Base-by-base conservation (phyloP, 2,797 vertebrate species). In the Centroberyx gerrardi region DNA sequence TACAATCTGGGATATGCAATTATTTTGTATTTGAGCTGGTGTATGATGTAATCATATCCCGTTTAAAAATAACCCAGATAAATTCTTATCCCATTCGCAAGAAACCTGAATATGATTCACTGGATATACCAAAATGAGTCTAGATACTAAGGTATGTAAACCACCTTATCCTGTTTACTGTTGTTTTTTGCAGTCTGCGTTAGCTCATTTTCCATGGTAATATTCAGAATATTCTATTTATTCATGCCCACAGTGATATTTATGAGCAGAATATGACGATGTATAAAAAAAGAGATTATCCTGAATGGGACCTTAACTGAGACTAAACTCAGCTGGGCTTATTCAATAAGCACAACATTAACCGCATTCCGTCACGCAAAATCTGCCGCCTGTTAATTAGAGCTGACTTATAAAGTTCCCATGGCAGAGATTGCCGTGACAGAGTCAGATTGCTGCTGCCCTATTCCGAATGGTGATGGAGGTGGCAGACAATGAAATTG, bases 341-440 rank as follows among this genome's bases (percentile, higher is more conserved):
- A 52, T 87, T 79, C 54, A 56, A 62, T 31, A 61, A 61, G 62
- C 71, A 77, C 72, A 80, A 86, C 72, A 75, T 66, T 56, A 80
- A 71, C 13, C 9, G 61, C 72, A 82, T 62, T 64, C 67, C 8
- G 10, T 79, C 67, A 78, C 33, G 60, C 64, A 81, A 67, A 80
- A 77, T 80, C 75, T 61, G 59, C 73, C 17, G 53, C 71, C 76
- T 78, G 74, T 79, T 90, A 87, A 91, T 89, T 87, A 80, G 67
- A 66, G 33, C 63, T 83, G 80, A 88, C 86, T 85, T 66, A 66
- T 74, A 54, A 76, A 76, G 68, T 74, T 86, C 82, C 83, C 55
- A 66, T 60, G 74, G 78, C 78, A 76, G 73, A 78, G 60, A 84
- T 88, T 77, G 86, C 68, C 31, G 65, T 82, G 82, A 86, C 77